phyloP scores from a whole-genome alignment of 2,113 vertebrate genomes.

The Chaetorhynchus papuensis region DNA sequence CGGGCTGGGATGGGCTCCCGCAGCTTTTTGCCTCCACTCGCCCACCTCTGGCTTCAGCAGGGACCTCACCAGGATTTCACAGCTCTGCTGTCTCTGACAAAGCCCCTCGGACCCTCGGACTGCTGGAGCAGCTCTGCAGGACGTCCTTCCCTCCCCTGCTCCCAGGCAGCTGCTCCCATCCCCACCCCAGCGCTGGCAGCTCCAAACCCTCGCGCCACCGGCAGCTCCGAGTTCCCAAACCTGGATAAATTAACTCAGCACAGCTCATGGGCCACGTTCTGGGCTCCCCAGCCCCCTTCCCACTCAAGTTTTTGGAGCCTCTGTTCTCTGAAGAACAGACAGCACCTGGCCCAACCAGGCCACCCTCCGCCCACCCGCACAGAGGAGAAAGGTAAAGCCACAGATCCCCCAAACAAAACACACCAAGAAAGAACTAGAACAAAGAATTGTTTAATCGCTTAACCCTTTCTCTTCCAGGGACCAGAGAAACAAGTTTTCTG shows the following conservation, averaged over 20 bases:
- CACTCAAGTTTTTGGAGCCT: background rate
- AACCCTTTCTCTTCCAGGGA: constrained; percentile 77
- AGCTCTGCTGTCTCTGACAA: background rate
- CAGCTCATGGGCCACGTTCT: rapidly evolving
- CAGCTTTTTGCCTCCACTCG: background rate
- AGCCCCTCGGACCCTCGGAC: background rate
- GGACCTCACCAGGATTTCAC: background rate
- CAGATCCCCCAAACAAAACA: constrained; percentile 36
- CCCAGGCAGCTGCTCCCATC: background rate
- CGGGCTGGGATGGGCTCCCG: background rate
- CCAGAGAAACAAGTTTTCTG: constrained; percentile 75
- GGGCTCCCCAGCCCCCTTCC: background rate
- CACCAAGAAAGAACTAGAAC: constrained; percentile 54
- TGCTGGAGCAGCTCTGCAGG: background rate
- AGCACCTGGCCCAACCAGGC: background rate
- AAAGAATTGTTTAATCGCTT: constrained; percentile 74
- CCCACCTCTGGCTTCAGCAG: background rate
- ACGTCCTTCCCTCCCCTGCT: background rate
- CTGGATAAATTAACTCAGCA: background rate
- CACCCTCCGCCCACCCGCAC: background rate
- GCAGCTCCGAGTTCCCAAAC: background rate
- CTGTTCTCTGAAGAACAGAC: rapidly evolving
- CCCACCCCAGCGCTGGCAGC: background rate
- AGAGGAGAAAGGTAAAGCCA: background rate
- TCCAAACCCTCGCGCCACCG: rapidly evolving